phyloP scores from a whole-genome alignment of 2,797 vertebrate genomes.

The Loriculus beryllinus region DNA sequence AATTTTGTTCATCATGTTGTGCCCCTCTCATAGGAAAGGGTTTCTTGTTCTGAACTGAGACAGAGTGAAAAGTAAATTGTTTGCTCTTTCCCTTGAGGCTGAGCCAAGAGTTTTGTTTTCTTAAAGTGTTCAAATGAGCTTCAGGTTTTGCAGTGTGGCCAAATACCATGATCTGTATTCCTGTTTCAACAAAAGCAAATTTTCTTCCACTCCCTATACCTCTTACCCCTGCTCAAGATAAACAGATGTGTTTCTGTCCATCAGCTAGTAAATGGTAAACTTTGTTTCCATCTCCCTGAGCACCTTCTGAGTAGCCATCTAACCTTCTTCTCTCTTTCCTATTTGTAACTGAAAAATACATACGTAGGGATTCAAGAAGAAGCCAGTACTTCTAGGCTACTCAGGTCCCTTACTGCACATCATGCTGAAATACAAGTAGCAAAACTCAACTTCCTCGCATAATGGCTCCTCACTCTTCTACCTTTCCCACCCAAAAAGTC shows the following conservation, averaged over 20 bases:
- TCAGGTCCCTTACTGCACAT: neutral
- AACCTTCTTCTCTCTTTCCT: neutral
- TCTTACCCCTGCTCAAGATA: neutral
- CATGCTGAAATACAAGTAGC: neutral
- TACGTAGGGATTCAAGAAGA: neutral
- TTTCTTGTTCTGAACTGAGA: neutral
- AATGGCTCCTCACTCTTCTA: neutral
- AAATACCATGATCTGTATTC: neutral
- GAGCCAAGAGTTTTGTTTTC: conserved; percentile 16
- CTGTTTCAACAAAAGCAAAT: neutral
- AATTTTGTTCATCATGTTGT: neutral
- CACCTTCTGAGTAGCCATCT: neutral
- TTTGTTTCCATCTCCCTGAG: neutral
- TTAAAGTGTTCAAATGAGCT: neutral
- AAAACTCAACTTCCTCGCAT: neutral
- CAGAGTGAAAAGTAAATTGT: conserved; percentile 23
- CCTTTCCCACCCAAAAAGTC: neutral
- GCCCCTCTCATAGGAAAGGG: neutral
- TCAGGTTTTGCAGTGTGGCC: conserved; percentile 2
- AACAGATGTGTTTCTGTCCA: neutral
- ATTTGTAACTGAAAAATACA: neutral
- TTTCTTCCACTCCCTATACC: neutral
- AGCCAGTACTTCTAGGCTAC: neutral
- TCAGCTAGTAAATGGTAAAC: neutral
- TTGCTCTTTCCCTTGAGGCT: conserved; percentile 15